These are phyloP conservation scores for Umimayanthus chanpuru DNA, from an alignment of 92 coral and sea anemone species.

Conservation along the genomic window DNA sequence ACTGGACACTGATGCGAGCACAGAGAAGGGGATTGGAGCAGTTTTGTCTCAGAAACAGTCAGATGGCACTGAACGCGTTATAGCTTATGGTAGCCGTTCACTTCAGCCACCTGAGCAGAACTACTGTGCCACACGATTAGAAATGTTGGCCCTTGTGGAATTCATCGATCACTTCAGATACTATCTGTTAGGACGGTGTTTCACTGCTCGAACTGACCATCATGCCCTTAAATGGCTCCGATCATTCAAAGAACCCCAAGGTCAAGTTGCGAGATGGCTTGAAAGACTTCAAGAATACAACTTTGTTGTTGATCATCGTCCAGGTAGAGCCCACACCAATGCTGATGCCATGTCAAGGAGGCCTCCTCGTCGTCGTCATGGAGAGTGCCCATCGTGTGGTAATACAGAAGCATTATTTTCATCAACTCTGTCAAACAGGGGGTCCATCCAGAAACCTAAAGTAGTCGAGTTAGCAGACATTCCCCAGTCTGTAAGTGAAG, in stretches of 20 bases:
- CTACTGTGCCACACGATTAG: too few species aligned
- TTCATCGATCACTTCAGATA: too few species aligned
- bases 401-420: too few species aligned
- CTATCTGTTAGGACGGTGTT: slow-evolving; percentile 28
- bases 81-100: too few species aligned
- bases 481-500: too few species aligned
- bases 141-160: too few species aligned
- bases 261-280: slow-evolving; percentile 44
- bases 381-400: slow-evolving; percentile 62
- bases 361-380: slow-evolving; percentile 43
- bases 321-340: slow-evolving; percentile 51
- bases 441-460: slow-evolving; percentile 22
- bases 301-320: slow-evolving; percentile 57
- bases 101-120: too few species aligned
- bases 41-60: slow-evolving; percentile 52
- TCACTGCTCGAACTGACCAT: slow-evolving; percentile 42
- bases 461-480: neutral
- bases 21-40: slow-evolving; percentile 51
- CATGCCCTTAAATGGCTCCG: too few species aligned
- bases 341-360: too few species aligned
- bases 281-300: slow-evolving; percentile 55
- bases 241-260: too few species aligned
- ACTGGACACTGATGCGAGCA: slow-evolving; percentile 3
- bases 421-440: too few species aligned
- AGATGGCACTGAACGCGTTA: slow-evolving; percentile 39